Evolutionary conservation across 2,888 invertebrate genomes (phyloP).

Genomic region (Lasioglossum villosulum): DNA sequence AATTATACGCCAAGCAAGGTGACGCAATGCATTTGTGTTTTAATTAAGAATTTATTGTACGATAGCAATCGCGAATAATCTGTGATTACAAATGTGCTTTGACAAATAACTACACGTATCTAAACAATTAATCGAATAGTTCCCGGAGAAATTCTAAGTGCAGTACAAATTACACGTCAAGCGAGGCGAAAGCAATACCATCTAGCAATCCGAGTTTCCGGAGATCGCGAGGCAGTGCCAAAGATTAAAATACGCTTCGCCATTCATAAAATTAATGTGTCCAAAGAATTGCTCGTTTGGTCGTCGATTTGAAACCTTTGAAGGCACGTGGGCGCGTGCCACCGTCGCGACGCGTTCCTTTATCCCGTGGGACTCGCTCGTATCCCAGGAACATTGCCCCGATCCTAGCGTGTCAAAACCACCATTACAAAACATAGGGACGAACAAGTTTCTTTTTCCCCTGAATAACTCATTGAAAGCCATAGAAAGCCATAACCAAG

Average conservation of each 20-base stretch:
- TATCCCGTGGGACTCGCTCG: background rate
- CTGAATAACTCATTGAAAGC: background rate
- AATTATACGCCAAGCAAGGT: too few relatives aligned
- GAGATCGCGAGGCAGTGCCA: background rate
- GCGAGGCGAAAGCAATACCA: background rate
- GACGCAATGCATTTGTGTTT: too few relatives aligned
- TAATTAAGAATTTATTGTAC: too few relatives aligned
- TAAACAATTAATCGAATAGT: too few relatives aligned
- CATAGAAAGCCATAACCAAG: background rate
- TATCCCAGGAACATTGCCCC: background rate
- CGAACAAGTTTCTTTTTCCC: background rate
- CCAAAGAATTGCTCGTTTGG: slow-evolving; percentile 1
- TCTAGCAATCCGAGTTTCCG: background rate
- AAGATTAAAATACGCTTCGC: background rate
- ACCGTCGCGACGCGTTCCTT: background rate
- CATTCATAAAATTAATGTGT: background rate
- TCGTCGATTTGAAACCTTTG: background rate
- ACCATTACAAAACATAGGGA: background rate
- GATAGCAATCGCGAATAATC: too few relatives aligned
- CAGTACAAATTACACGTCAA: slow-evolving; percentile 1
- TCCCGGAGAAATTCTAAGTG: background rate
- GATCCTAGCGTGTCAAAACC: background rate
- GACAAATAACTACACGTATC: too few relatives aligned
- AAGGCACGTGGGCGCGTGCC: background rate
- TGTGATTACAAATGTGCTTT: background rate